These are phyloP conservation scores for Girardia tigrina DNA, from an alignment of 2,888 invertebrate species.

Conservation along the genomic window DNA sequence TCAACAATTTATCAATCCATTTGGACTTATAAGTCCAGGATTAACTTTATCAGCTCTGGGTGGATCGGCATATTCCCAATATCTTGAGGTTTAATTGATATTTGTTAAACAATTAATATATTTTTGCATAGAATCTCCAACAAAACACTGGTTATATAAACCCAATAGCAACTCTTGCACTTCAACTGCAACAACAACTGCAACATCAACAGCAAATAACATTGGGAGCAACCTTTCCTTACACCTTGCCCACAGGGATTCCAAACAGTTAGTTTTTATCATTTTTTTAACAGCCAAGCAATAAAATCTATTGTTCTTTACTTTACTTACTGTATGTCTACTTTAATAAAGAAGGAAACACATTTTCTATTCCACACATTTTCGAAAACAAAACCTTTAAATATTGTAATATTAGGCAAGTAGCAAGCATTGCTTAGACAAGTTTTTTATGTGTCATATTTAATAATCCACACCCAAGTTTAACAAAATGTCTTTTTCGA, in stretches of 20 bases:
- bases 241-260: neutral
- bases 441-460: no score
- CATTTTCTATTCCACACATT: no score
- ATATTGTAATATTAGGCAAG: no score
- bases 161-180: slow-evolving; percentile 35
- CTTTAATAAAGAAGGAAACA: no score
- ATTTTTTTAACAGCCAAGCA: neutral
- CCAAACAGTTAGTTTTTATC: neutral
- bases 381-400: no score
- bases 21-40: slow-evolving; percentile 29
- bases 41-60: slow-evolving; percentile 24
- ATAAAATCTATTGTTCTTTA: no score
- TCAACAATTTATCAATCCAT: slow-evolving; percentile 81
- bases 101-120: neutral
- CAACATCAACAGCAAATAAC: slow-evolving; percentile 4
- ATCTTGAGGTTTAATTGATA: neutral
- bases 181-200: slow-evolving; percentile 30
- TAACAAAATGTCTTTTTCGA: no score
- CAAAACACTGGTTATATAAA: slow-evolving; percentile 36
- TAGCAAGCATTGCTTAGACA: no score
- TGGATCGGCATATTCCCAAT: neutral
- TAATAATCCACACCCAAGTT: no score
- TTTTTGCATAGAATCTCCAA: neutral
- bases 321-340: no score
- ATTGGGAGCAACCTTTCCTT: neutral